A percentile compares a stretch with the other conserved stretches of the same genome.
Evolutionary conservation across 2,113 vertebrate genomes (phyloP).

Genomic region (Halichoeres trimaculatus): DNA sequence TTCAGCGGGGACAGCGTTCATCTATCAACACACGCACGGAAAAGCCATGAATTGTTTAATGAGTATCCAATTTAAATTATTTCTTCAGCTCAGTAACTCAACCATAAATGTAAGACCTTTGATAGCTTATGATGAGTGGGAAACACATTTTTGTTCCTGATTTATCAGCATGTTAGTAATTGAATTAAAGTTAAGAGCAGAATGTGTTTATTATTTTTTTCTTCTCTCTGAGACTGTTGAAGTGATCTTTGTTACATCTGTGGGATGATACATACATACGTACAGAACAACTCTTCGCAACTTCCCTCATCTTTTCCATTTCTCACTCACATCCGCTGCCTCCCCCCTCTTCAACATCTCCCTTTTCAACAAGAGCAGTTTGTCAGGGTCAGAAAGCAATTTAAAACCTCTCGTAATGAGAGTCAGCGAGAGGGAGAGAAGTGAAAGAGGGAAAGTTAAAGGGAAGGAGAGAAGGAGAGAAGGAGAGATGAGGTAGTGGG

Average conservation of each 20-base stretch:
- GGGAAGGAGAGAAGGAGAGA: conserved; percentile 68
- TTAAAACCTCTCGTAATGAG: conserved; percentile 90
- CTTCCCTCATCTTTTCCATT: conserved; percentile 44
- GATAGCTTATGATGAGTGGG: not conserved
- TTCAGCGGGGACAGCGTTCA: too few species aligned
- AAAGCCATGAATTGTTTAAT: not conserved
- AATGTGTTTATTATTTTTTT: not conserved
- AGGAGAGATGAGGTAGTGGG: conserved; percentile 71
- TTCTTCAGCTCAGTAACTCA: too few species aligned
- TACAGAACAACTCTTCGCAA: conserved; percentile 28
- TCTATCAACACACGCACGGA: not conserved
- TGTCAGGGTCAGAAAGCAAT: conserved; percentile 88
- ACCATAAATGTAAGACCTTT: not conserved
- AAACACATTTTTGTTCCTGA: not conserved
- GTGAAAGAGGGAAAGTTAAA: conserved; percentile 70
- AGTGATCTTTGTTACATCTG: conserved; percentile 56
- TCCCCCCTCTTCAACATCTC: conserved; percentile 68
- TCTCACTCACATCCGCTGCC: conserved; percentile 62
- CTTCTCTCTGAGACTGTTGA: conserved; percentile 16
- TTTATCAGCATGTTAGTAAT: not conserved
- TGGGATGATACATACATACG: conserved; percentile 62
- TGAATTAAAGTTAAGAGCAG: not conserved
- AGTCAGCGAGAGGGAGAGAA: conserved; percentile 67
- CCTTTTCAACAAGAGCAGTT: conserved; percentile 89
- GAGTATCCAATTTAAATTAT: not conserved